Evolutionary conservation across 2,113 vertebrate species (phyloP), one percentile per base, ranked within the genome.

Genomic region (Odontesthes bonariensis): DNA sequence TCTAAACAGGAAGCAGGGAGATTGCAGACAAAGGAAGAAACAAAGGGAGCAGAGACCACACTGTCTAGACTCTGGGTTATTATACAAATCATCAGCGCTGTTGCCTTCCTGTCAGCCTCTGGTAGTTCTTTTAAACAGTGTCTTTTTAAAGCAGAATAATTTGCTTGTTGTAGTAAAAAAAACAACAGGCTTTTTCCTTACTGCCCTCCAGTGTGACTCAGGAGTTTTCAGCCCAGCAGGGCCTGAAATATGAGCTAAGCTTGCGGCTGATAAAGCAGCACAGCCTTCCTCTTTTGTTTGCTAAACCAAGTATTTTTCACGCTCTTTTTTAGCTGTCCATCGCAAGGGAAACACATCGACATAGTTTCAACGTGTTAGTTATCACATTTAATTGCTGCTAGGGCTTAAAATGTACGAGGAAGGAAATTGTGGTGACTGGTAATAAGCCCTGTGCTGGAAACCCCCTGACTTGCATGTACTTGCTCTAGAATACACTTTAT

Each of bases 1-100:
- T 68, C 72, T 69, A 83, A 92, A 92, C 88, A 93, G 92, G 90
- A 93, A 93, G 88, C 82, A 55, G 86, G 55, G 77, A 85, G 79
- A 53, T 79, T 44, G 85, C 69, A 92, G 88, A 93, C 91, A 93
- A 93, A 93, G 92, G 88, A 84, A 59, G 86, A 91, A 90, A 93
- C 91, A 93, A 93, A 92, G 91, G 88, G 81, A 84, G 66, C 64
- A 80, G 62, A 82, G 80, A 74, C 23, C 78, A 79, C 74, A 75
- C 74, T 66, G 88, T 86, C 89, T 91, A 74, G 81, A 91, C 77
- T 83, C 52, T 60, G 38, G 59, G 9, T 64, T 79, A 64, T 84
- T 86, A 68, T 60, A 75, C 13, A 47, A 69, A 85, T 70, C 73
- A 70, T 1, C 22, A 49, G 14, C 64, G 17, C 8, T 27, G 59